A percentile compares a stretch with the other conserved stretches of the same genome.
Conservation (phyloP, 2,797 vertebrate species). For the Apogon hyalosoma region DNA sequence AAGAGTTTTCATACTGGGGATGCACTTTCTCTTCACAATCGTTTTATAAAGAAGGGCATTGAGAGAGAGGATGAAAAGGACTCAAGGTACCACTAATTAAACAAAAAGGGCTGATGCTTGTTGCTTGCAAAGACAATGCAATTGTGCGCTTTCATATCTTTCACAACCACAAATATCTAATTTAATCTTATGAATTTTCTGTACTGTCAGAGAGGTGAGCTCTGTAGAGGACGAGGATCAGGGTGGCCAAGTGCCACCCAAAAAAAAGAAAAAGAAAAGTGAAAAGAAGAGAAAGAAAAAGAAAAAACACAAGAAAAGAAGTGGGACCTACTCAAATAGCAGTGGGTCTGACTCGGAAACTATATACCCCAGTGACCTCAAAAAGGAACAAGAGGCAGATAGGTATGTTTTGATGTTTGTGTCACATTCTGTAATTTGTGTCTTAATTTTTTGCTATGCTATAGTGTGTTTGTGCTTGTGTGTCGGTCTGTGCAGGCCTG, state of each 20-base stretch:
- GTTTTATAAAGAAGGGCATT: constrained; percentile 63
- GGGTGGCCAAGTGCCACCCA: constrained; percentile 40
- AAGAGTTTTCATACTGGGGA: constrained; percentile 88
- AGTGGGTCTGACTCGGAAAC: constrained; percentile 80
- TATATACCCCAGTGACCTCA: constrained; percentile 81
- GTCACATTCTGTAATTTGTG: not conserved
- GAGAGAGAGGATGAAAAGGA: constrained; percentile 49
- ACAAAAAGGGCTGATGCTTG: not conserved
- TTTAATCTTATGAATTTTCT: constrained; percentile 7
- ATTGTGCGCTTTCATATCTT: not conserved
- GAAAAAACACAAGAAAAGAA: constrained; percentile 85
- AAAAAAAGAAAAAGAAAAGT: constrained; percentile 86
- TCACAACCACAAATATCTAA: not conserved
- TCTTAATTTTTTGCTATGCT: not conserved
- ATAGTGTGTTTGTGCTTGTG: constrained; percentile 4
- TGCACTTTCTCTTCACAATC: constrained; percentile 84
- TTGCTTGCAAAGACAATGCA: not conserved
- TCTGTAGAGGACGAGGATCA: constrained; percentile 67
- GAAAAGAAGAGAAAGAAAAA: constrained; percentile 88
- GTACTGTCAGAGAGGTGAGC: constrained; percentile 67
- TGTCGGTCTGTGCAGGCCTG: constrained; percentile 28
- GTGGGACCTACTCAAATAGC: constrained; percentile 67
- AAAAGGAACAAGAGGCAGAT: constrained; percentile 60
- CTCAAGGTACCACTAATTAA: constrained; percentile 77
- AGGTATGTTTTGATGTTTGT: constrained; percentile 36